Conservation (phyloP, 2,888 invertebrate species). For the Drosophila maculinotata region DNA sequence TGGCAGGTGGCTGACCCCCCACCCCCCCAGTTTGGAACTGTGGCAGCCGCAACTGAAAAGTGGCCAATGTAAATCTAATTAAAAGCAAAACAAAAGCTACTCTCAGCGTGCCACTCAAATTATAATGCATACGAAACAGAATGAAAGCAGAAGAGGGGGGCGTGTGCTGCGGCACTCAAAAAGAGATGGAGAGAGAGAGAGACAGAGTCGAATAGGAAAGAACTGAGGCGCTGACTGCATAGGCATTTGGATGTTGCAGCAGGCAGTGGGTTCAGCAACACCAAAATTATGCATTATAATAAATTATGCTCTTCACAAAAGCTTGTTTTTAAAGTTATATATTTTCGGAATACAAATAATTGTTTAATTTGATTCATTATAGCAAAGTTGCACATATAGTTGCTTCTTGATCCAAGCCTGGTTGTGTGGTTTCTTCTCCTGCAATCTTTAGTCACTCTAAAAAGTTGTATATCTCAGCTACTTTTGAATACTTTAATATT, state of each 20-base stretch:
- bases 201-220: background rate
- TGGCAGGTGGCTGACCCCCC: background rate
- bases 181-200: background rate
- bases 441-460: too few relatives aligned
- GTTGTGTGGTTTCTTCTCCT: background rate
- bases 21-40: too few relatives aligned
- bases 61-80: conserved; percentile 82
- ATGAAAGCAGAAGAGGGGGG: too few relatives aligned
- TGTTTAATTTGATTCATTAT: background rate
- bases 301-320: too few relatives aligned
- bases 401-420: conserved; percentile 22
- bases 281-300: background rate
- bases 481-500: too few relatives aligned
- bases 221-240: conserved; percentile 8
- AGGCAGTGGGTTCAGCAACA: conserved; percentile 29
- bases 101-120: conserved; percentile 80
- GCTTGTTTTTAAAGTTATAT: too few relatives aligned
- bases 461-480: too few relatives aligned
- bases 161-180: background rate
- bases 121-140: conserved; percentile 72
- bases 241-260: conserved; percentile 1
- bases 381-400: background rate
- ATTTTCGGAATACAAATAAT: background rate
- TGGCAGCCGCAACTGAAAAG: conserved; percentile 74
- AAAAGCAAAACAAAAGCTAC: conserved; percentile 81